Evolutionary conservation across 2,113 vertebrate species (phyloP).

Genomic region (Lophius piscatorius): DNA sequence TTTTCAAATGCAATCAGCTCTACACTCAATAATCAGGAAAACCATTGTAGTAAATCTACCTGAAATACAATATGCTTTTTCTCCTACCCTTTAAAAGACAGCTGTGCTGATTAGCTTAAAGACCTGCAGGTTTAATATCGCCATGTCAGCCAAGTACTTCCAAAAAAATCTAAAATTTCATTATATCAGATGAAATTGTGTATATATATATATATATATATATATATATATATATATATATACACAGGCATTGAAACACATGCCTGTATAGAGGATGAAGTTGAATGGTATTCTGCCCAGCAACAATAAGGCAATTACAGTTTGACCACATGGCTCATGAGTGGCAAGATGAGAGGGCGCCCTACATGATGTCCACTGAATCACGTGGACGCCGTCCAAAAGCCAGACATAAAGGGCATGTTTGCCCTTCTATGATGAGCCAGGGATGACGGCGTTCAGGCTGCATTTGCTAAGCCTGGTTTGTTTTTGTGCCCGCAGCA

Average conservation of each 20-base stretch:
- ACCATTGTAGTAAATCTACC: background rate
- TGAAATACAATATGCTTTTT: too few species aligned
- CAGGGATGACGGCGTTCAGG: slow-evolving; percentile 32
- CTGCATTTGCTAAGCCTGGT: slow-evolving; percentile 22
- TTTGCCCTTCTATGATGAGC: slow-evolving; percentile 40
- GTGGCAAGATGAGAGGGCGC: slow-evolving; percentile 21
- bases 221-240: too few species aligned
- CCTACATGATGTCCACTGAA: slow-evolving; percentile 20
- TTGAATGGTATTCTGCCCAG: too few species aligned
- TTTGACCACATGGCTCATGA: slow-evolving; percentile 26
- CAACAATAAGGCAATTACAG: slow-evolving; percentile 20
- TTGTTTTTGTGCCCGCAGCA: slow-evolving; percentile 9
- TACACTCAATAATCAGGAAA: background rate
- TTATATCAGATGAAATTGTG: background rate
- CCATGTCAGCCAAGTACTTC: too few species aligned
- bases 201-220: too few species aligned
- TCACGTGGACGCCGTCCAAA: slow-evolving; percentile 26
- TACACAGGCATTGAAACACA: too few species aligned
- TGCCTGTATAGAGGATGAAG: too few species aligned
- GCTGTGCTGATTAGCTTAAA: too few species aligned
- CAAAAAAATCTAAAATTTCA: background rate
- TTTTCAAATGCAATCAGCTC: background rate
- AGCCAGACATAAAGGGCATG: slow-evolving; percentile 24
- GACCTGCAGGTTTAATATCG: too few species aligned
- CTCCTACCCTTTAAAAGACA: too few species aligned